Evolutionary conservation across 2,888 invertebrate species (phyloP).

Genomic region (Melanotus villosus): DNA sequence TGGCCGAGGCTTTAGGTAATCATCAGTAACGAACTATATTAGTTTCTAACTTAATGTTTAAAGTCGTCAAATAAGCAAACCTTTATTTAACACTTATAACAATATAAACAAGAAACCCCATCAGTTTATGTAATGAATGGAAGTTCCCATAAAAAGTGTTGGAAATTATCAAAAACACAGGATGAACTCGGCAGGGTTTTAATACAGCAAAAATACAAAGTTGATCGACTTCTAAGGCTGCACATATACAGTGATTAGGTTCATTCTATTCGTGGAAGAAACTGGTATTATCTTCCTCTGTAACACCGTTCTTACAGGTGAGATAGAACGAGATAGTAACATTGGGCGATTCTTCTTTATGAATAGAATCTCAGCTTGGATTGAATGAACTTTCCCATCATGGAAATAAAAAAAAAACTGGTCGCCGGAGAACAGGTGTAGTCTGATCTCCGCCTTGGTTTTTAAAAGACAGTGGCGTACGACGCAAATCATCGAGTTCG

Average conservation of each 20-base stretch:
- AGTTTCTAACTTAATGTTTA: no score
- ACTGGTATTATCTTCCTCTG: constrained; percentile 39
- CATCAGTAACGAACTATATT: no score
- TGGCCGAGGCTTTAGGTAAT: no score
- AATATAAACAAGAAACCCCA: no score
- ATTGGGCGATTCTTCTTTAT: constrained; percentile 43
- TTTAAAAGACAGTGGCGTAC: constrained; percentile 50
- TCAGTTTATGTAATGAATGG: no score
- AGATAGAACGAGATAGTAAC: constrained; percentile 29
- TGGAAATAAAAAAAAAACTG: constrained; percentile 57
- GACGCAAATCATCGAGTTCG: not conserved
- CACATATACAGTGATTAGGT: constrained; percentile 43
- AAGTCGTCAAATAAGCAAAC: no score
- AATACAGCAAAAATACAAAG: constrained; percentile 26
- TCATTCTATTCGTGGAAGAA: constrained; percentile 30
- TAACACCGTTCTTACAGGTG: constrained; percentile 21
- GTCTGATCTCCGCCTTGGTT: constrained; percentile 57
- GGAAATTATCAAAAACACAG: not conserved
- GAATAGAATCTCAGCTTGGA: constrained; percentile 53
- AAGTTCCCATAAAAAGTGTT: no score
- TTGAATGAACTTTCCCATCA: constrained; percentile 63
- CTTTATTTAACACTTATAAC: no score
- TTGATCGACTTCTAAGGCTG: constrained; percentile 47
- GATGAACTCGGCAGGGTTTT: constrained; percentile 29
- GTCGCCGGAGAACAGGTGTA: constrained; percentile 61